Base-by-base conservation (phyloP, 1,140 invertebrate genomes). In the Bombus terrestris region DNA sequence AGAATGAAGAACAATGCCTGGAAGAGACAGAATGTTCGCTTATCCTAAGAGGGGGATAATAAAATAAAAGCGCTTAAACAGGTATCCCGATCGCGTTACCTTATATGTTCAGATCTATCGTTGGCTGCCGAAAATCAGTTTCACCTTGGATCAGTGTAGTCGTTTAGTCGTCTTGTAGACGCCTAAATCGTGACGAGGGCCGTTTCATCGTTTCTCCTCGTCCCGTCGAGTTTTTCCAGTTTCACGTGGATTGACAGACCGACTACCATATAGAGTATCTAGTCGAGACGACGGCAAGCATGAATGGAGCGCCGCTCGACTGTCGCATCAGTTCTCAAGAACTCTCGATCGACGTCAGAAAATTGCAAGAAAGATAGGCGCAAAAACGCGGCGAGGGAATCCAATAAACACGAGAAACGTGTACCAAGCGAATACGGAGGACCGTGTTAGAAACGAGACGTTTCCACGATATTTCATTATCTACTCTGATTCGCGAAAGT, bases 181-280 rank as follows among this genome's bases (percentile, higher is more conserved):
- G 64, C 87, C 77, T 57, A 88, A 89, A 88, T 89, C 81, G 86
- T 37, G 64, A 53, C 75, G n/a, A 62, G 69, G 22, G 39, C 71
- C 39, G 69, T 88, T 66, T 43, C 74, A 66, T 77, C 43, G 43
- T 39, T 47, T 53, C 74, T 59, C 35, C 59, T 64, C 74, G 76
- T 88, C 83, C 72, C 62, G n/a, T 71, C 82, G 82, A 88, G 72
- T 89, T 88, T 89, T 89, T 89, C 71, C 68, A 66, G 39, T 88
- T 87, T 88, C 86, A 35, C 74, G 59, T 64, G 74, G 87, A 88
- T 77, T 87, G 86, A 75, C 71, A 84, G 76, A 76, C 73, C 64
- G 43, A 66, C 80, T 81, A 76, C 86, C 80, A 88, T 88, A 89
- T 89, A 83, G 59, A 87, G 77, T 73, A 85, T 80, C 77, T n/a